Evolutionary conservation across 2,797 vertebrate species (phyloP).

Genomic region (Halcyon leucocephala): DNA sequence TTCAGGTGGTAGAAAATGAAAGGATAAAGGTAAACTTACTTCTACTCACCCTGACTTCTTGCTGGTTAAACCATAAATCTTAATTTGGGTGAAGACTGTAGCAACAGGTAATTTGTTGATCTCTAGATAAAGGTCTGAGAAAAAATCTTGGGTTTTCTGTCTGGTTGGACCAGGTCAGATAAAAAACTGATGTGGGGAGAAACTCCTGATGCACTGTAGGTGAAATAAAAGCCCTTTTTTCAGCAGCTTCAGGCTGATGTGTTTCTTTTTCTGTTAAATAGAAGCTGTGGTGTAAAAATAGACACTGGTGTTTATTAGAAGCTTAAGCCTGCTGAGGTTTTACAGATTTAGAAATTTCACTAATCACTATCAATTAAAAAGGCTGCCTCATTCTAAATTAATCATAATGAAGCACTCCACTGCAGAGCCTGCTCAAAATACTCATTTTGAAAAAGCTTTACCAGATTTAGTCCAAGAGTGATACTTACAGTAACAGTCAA

Average conservation of each 20-base stretch:
- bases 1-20: background rate
- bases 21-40: background rate
- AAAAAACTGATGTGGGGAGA: background rate
- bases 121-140: background rate
- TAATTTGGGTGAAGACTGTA: background rate
- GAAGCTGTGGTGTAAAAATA: conserved; percentile 63
- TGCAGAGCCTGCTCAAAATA: background rate
- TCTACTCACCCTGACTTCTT: background rate
- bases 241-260: conserved; percentile 39
- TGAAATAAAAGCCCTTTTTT: background rate
- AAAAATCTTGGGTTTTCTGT: background rate
- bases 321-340: conserved; percentile 16
- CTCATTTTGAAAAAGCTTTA: background rate
- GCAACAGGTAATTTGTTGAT: background rate
- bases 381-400: conserved; percentile 28
- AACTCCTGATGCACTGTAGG: background rate
- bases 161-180: background rate
- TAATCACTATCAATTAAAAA: conserved; percentile 55
- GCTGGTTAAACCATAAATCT: background rate
- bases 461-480: background rate
- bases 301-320: conserved; percentile 33
- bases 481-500: background rate
- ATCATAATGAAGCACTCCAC: background rate
- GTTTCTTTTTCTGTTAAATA: conserved; percentile 22
- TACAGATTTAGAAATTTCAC: conserved; percentile 62